Evolutionary conservation across 1,140 invertebrate genomes (phyloP), one percentile per base, ranked within the genome.

Genomic region (Oncopeltus fasciatus): DNA sequence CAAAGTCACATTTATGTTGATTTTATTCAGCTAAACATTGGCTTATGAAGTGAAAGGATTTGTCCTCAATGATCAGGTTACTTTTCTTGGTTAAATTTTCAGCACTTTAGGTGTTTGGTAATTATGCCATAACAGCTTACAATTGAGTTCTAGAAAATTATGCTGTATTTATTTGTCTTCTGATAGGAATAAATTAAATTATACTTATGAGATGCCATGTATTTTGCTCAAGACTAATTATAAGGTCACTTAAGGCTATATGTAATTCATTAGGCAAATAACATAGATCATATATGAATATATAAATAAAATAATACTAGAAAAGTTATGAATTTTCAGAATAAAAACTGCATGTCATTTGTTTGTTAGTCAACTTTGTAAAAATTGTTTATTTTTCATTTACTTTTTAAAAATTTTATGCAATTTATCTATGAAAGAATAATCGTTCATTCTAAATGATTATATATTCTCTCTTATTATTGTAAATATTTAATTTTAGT

Each of bases 401-500:
- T 46, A 20, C 21, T 20, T 46, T 20, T 46, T 46, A 3, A 46
- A 4, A 20, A 46, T 46, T 46, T 46, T 1, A 46, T 46, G 21
- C 44, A n/a, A n/a, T n/a, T n/a, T n/a, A n/a, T n/a, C n/a, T n/a
- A n/a, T n/a, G n/a, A 46, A 46, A 20, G 21, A 46, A 46, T 46
- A 46, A 20, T 11, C 44, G 21, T 46, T 20, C 2, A 46, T 3
- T 46, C 21, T 46, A 20, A 46, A 46, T 46, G 44, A 20, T 46
- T 20, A 46, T 46, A 20, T 46, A 20, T 18, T 46, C 26, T 53
- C 4, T 53, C 26, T 24, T 47, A 20, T 53, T 53, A 8, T 53
- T 53, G 49, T 53, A 53, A 53, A 53, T 53, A 53, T 26, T 53
- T 53, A 53, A 53, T 53, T 24, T 49, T 53, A 53, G 49, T 53